Conservation (phyloP, 2,888 invertebrate genomes). For the Andrena hattorfiana region DNA sequence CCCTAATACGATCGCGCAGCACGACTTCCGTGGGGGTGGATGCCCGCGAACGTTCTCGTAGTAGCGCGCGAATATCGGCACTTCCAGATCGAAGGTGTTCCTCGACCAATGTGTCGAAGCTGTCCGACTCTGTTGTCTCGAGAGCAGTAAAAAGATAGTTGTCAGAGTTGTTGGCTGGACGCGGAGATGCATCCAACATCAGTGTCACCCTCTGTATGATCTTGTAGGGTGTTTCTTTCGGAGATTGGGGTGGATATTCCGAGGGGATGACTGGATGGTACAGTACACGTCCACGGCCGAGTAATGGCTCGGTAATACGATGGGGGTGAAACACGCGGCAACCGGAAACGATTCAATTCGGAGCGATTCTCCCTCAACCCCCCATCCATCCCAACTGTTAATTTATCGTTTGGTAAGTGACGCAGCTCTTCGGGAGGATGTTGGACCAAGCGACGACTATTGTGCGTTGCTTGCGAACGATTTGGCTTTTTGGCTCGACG, state of each 20-base stretch:
- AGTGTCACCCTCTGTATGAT: conserved; percentile 8
- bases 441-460: conserved; percentile 6
- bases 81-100: neutral
- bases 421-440: conserved; percentile 72
- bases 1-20: conserved; percentile 6
- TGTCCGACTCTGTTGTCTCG: neutral
- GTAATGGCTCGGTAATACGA: conserved; percentile 83
- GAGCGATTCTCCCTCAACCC: conserved; percentile 59
- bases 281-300: conserved; percentile 64
- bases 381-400: conserved; percentile 74
- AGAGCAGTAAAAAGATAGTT: neutral
- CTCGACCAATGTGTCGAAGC: too few species aligned
- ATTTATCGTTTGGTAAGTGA: conserved; percentile 81
- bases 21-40: conserved; percentile 22
- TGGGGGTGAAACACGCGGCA: conserved; percentile 78
- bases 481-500: neutral
- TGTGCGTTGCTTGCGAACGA: conserved; percentile 29
- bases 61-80: neutral
- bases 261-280: conserved; percentile 62
- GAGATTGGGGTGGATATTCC: conserved; percentile 41
- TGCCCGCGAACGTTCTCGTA: neutral
- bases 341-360: conserved; percentile 84
- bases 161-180: neutral
- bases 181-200: neutral
- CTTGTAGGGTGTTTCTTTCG: conserved; percentile 43